Base-by-base conservation (phyloP, 2,113 vertebrate species). In the Campylomormyrus tamandua region DNA sequence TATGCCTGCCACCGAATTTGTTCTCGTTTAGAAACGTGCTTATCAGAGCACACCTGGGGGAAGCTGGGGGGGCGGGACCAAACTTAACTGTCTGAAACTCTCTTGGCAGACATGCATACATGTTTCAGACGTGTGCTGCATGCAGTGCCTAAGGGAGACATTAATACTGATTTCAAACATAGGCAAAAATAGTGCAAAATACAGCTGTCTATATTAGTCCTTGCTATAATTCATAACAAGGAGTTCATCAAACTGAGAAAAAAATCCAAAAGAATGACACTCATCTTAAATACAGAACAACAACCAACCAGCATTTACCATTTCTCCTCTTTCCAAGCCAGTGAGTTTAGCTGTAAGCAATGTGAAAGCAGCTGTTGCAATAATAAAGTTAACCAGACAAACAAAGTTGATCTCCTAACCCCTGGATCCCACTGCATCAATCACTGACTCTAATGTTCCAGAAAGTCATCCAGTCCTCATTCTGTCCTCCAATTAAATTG, bases 41-140 rank as follows among this genome's bases (percentile, higher is more conserved):
- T 95, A 95, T 95, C 95, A 95, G 93, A 92, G 91, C 93, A 93
- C 92, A 95, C 95, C 95, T 95, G 95, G 91, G 93, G 94, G 92
- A 92, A 93, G 74, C 62, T 45, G 66, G 85, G 56, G 56, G 87
- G 42, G 24, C 48, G 21, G 74, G 74, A 62, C 45, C 88, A 39
- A 39, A 35, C 88, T 80, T 46, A 89, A 89, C n/a, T 46, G 46
- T 24, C 45, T 50, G 50, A 19, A 87, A 17, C 50, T 56, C 27
- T 42, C 86, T 5, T 53, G 31, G 27, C 27, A 87, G 27, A 87
- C n/a, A 58, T 42, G 31, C 50, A 53, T 39, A 6, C 5, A n/a
- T 85, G 24, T 85, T 27, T 74, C n/a, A 39, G 83, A 2, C n/a
- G 19, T 11, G 10, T 13, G n/a, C 27, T 27, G 3, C 24, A n/a